Evolutionary conservation across 1,140 invertebrate species (phyloP).

Genomic region (Wasmannia auropunctata): DNA sequence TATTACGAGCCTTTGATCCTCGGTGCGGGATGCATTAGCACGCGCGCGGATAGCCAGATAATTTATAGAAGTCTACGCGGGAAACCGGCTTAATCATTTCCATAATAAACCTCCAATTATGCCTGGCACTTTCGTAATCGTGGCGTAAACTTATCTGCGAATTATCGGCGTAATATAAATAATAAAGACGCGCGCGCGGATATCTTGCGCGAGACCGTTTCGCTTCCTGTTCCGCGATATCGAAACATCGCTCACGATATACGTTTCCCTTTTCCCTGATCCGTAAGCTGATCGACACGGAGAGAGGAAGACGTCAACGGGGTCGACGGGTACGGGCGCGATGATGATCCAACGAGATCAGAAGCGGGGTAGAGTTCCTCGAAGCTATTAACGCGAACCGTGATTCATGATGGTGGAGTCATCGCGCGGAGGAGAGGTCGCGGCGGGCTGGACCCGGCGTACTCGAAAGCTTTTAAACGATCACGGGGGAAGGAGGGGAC

Average conservation of each 20-base stretch:
- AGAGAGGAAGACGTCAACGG: slow-evolving; percentile 28
- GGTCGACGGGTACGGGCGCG: slow-evolving; percentile 38
- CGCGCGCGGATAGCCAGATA: slow-evolving; percentile 39
- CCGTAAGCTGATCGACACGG: slow-evolving; percentile 22
- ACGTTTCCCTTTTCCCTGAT: not conserved
- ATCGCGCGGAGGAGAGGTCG: slow-evolving; percentile 41
- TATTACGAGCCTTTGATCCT: slow-evolving; percentile 45
- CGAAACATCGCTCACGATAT: slow-evolving; percentile 7
- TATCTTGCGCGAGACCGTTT: not conserved
- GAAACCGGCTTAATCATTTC: slow-evolving; percentile 50
- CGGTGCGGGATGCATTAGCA: slow-evolving; percentile 54
- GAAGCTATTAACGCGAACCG: slow-evolving; percentile 70
- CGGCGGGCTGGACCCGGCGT: slow-evolving; percentile 14
- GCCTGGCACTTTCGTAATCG: not conserved
- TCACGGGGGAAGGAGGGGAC: slow-evolving; percentile 68
- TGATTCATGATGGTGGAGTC: slow-evolving; percentile 47
- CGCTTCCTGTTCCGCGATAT: slow-evolving; percentile 25
- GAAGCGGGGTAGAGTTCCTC: slow-evolving; percentile 54
- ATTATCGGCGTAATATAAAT: slow-evolving; percentile 30
- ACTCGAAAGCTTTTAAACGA: slow-evolving; percentile 78
- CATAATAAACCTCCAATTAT: slow-evolving; percentile 43
- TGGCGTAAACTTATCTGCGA: slow-evolving; percentile 17
- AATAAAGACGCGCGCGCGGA: not conserved
- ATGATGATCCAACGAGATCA: slow-evolving; percentile 57
- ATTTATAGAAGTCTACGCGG: slow-evolving; percentile 43